These are phyloP conservation scores for Oryzias dopingdopingensis DNA, from an alignment of 2,797 vertebrate genomes.

Conservation along the genomic window DNA sequence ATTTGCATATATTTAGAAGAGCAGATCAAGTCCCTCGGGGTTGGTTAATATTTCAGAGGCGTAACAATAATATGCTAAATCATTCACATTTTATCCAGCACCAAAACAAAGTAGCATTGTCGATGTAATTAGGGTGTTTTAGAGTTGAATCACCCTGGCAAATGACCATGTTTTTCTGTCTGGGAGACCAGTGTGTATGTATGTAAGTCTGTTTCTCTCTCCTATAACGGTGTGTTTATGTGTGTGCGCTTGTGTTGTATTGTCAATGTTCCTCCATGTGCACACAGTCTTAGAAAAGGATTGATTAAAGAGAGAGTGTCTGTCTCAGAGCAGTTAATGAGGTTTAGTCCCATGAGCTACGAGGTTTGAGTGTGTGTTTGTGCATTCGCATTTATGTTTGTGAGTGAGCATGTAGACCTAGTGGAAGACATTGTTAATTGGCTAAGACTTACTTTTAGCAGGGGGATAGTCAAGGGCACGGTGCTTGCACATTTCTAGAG, in stretches of 20 bases:
- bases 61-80: conserved; percentile 83
- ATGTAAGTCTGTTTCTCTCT: conserved; percentile 5
- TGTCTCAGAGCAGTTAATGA: conserved; percentile 85
- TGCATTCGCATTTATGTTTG: conserved; percentile 50
- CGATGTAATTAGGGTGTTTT: conserved; percentile 78
- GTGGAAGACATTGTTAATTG: conserved; percentile 77
- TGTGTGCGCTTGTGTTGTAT: conserved; percentile 61
- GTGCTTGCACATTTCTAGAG: conserved; percentile 56
- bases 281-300: conserved; percentile 77
- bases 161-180: conserved; percentile 78
- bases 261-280: conserved; percentile 76
- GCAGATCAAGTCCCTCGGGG: conserved; percentile 75
- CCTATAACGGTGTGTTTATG: conserved; percentile 26
- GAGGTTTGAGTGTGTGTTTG: conserved; percentile 59
- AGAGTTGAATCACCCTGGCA: conserved; percentile 78
- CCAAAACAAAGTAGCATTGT: conserved; percentile 80
- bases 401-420: conserved; percentile 54
- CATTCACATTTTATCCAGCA: conserved; percentile 78
- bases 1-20: conserved; percentile 83
- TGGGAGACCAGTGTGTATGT: conserved; percentile 63
- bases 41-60: conserved; percentile 82
- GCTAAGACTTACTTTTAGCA: conserved; percentile 77
- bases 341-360: conserved; percentile 81
- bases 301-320: conserved; percentile 84
- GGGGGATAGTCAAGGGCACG: conserved; percentile 75